A percentile compares a stretch with the other conserved stretches of the same genome.
Evolutionary conservation across 2,888 invertebrate genomes (phyloP).

Genomic region (Dolichomitus sp.): DNA sequence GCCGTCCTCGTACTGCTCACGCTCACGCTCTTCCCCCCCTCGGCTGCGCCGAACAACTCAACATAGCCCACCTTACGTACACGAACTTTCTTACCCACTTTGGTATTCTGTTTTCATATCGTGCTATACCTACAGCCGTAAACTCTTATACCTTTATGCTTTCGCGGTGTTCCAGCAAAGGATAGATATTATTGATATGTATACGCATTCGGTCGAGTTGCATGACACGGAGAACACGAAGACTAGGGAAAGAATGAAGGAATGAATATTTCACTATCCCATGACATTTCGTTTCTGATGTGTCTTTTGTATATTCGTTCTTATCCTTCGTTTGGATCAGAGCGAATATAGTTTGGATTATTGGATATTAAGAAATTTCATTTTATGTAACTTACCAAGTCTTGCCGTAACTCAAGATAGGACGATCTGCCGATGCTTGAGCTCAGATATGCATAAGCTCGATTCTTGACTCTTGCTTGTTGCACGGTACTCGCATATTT

Average conservation of each 20-base stretch:
- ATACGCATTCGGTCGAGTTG: constrained; percentile 31
- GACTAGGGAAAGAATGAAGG: not conserved
- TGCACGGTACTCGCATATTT: not conserved
- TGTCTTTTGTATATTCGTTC: constrained; percentile 4
- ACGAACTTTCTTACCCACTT: constrained; percentile 39
- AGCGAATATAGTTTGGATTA: not conserved
- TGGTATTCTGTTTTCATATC: constrained; percentile 14
- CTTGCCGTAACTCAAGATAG: not conserved
- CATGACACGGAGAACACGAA: constrained; percentile 12
- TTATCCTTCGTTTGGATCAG: not conserved
- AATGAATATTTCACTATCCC: constrained; percentile 23
- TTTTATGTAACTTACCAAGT: not conserved
- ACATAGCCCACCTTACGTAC: constrained; percentile 49
- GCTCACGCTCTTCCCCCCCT: constrained; percentile 1
- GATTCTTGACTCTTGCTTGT: not conserved
- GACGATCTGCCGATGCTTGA: not conserved
- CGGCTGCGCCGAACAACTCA: constrained; percentile 35
- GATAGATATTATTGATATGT: constrained; percentile 39
- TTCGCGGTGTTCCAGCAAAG: constrained; percentile 5
- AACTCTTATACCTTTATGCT: constrained; percentile 14
- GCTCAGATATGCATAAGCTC: not conserved
- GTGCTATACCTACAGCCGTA: constrained; percentile 3
- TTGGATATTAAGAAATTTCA: constrained; percentile 2
- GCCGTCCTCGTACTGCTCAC: constrained; percentile 8
- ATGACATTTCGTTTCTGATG: not conserved